Evolutionary conservation across 1,140 invertebrate species (phyloP).

Genomic region (Charaxes varanes): DNA sequence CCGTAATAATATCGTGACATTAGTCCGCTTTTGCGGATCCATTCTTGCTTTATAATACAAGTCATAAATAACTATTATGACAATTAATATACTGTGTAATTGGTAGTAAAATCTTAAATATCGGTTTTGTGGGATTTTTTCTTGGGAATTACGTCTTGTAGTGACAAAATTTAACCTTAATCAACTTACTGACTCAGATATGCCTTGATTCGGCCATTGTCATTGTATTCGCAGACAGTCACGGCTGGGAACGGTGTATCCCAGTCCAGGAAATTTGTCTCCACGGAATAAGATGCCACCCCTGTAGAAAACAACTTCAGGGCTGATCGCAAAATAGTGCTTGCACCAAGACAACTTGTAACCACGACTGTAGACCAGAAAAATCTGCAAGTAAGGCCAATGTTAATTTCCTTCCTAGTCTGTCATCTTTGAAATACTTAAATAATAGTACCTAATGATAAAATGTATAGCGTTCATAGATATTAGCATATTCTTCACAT

Average conservation of each 20-base stretch:
- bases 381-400: slow-evolving; percentile 30
- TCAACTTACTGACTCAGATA: slow-evolving; percentile 34
- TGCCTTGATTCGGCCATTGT: slow-evolving; percentile 66
- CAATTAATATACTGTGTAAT: too few species aligned
- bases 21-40: too few species aligned
- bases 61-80: too few species aligned
- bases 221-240: slow-evolving; percentile 75
- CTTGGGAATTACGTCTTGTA: too few species aligned
- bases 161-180: slow-evolving; percentile 2
- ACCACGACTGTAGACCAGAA: slow-evolving; percentile 42
- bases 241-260: slow-evolving; percentile 79
- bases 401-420: too few species aligned
- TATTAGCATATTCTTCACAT: too few species aligned
- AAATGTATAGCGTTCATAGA: too few species aligned
- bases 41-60: slow-evolving; percentile 1
- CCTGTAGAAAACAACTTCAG: slow-evolving; percentile 33
- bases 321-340: slow-evolving; percentile 28
- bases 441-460: too few species aligned
- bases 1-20: too few species aligned
- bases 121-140: too few species aligned
- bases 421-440: too few species aligned
- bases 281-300: slow-evolving; percentile 60
- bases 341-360: slow-evolving; percentile 30
- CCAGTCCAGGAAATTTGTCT: slow-evolving; percentile 80
- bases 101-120: too few species aligned